Conservation (phyloP, 2,113 vertebrate genomes). For the Solea senegalensis region DNA sequence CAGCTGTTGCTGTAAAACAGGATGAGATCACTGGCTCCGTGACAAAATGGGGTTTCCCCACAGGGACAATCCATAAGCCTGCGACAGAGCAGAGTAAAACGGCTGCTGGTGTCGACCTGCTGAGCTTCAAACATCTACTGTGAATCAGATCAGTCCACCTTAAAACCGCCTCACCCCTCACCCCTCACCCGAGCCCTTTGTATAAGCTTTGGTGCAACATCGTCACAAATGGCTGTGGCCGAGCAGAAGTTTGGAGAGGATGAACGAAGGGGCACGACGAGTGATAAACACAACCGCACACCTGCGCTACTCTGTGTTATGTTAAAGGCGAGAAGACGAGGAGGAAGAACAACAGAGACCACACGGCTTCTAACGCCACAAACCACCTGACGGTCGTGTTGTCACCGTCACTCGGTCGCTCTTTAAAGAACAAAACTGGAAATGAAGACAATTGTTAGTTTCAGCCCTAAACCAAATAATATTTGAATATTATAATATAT, state of each 20-base stretch:
- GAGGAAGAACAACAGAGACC: neutral
- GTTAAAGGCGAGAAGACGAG: constrained; percentile 12
- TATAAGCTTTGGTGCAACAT: neutral
- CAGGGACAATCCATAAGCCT: constrained; percentile 44
- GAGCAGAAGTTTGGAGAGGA: constrained; percentile 15
- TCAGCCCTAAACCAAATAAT: no score
- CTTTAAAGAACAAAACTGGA: no score
- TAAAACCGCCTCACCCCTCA: constrained; percentile 23
- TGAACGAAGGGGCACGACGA: no score
- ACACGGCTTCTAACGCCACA: neutral
- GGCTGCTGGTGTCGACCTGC: constrained; percentile 36
- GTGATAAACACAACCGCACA: constrained; percentile 64
- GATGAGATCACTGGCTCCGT: constrained; percentile 32
- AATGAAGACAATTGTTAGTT: no score
- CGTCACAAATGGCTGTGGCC: constrained; percentile 29
- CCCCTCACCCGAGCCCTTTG: neutral
- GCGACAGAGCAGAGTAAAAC: constrained; percentile 24
- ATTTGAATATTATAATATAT: no score
- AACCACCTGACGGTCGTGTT: neutral
- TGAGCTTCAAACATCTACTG: constrained; percentile 43
- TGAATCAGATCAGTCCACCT: constrained; percentile 33
- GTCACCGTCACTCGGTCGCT: neutral
- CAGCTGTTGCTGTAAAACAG: constrained; percentile 44
- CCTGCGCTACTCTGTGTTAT: constrained; percentile 26
- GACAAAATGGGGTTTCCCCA: constrained; percentile 55